Evolutionary conservation across 2,797 vertebrate genomes (phyloP).

Genomic region (Cryptoblepharus egeriae): DNA sequence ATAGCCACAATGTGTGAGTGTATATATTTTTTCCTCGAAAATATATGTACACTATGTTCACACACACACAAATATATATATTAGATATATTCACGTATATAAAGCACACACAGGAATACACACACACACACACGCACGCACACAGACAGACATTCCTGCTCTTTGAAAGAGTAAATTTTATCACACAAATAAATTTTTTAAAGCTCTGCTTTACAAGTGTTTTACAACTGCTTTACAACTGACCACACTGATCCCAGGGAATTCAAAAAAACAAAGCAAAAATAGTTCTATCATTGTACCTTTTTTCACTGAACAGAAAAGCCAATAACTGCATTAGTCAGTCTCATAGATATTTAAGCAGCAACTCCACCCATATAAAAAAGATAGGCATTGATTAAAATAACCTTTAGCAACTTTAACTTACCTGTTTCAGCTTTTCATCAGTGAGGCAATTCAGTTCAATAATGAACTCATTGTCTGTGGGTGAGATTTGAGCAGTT

Average conservation of each 20-base stretch:
- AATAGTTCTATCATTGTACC: background rate
- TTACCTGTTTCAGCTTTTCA: conserved; percentile 97
- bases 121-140: no score
- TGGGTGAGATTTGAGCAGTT: conserved; percentile 95
- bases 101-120: no score
- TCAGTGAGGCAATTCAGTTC: conserved; percentile 98
- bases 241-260: no score
- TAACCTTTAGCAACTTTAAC: conserved; percentile 47
- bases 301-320: conserved; percentile 4
- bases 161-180: no score
- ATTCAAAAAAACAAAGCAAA: no score
- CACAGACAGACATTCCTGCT: background rate
- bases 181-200: no score
- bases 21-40: no score
- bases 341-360: background rate
- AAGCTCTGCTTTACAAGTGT: background rate
- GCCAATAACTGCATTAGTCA: accelerated
- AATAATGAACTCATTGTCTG: conserved; percentile 99
- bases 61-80: no score
- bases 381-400: background rate
- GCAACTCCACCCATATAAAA: background rate
- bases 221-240: no score
- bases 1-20: no score
- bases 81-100: no score
- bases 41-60: no score